Percentiles rank a stretch among this genome's conserved stretches.
These are phyloP conservation scores for Meles meles DNA, from an alignment of 2,113 vertebrate species.

Conservation along the genomic window DNA sequence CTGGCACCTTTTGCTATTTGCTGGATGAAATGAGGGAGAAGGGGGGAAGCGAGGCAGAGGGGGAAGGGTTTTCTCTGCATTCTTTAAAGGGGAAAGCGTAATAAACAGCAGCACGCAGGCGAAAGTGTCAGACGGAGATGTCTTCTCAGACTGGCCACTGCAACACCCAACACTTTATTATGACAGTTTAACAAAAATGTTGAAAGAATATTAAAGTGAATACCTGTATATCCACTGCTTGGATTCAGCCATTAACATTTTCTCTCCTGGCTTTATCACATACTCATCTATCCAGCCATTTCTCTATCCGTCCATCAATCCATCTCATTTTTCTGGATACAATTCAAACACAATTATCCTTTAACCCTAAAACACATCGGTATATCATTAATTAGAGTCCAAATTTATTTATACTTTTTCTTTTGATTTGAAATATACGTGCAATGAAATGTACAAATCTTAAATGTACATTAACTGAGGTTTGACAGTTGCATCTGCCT, in stretches of 20 bases:
- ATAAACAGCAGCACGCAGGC: not conserved
- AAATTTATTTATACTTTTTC: not conserved
- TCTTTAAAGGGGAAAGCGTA: not conserved
- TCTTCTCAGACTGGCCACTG: not conserved
- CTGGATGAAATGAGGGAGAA: conserved; percentile 18
- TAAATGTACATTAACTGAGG: not conserved
- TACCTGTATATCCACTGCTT: not conserved
- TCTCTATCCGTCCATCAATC: not conserved
- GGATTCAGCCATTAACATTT: not conserved
- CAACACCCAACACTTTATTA: not conserved
- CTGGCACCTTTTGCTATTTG: not conserved
- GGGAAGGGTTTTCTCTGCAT: not conserved
- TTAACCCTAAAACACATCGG: not conserved
- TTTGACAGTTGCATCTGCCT: not conserved
- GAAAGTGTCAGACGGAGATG: not conserved
- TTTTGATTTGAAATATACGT: conserved; percentile 8
- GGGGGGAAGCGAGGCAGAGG: not conserved
- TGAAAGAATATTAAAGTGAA: not conserved
- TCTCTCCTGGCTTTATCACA: not conserved
- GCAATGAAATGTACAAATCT: not conserved
- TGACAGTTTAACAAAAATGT: not conserved
- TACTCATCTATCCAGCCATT: not conserved
- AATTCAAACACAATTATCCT: not conserved
- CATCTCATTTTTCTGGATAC: not conserved
- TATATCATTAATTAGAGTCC: not conserved